phyloP scores from a whole-genome alignment of 2,113 vertebrate species.

The Rattus rattus region DNA sequence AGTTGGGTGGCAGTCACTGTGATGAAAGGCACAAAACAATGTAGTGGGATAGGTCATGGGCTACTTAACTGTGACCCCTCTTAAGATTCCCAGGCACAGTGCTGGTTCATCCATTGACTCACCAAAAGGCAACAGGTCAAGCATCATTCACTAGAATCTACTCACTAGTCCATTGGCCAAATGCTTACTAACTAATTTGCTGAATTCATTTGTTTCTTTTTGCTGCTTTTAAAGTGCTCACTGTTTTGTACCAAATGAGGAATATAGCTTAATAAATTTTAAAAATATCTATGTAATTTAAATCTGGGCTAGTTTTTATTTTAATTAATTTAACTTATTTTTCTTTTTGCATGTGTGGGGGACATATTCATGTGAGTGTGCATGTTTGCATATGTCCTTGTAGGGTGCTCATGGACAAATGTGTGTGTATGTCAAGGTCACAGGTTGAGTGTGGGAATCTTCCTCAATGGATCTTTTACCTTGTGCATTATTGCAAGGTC shows the following conservation, averaged over 20 bases:
- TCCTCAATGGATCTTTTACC: background rate
- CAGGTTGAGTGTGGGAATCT: background rate
- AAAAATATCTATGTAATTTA: background rate
- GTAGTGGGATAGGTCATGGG: too few species aligned
- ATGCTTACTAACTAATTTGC: background rate
- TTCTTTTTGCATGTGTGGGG: background rate
- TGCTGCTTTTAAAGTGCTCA: background rate
- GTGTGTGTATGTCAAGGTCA: background rate
- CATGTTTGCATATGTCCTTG: background rate
- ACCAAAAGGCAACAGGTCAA: background rate
- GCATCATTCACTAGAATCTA: background rate
- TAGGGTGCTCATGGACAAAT: background rate
- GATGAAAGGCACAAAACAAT: background rate
- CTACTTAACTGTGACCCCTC: background rate
- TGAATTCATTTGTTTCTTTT: background rate
- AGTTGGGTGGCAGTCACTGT: background rate
- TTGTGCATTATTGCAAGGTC: background rate
- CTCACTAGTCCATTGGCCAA: background rate
- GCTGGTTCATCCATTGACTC: background rate
- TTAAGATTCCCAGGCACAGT: background rate
- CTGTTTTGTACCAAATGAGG: background rate
- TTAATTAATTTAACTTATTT: background rate
- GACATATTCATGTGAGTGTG: background rate
- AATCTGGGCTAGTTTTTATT: background rate
- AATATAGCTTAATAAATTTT: background rate